Conservation (phyloP, 2,113 vertebrate species). For the Callospermophilus lateralis region DNA sequence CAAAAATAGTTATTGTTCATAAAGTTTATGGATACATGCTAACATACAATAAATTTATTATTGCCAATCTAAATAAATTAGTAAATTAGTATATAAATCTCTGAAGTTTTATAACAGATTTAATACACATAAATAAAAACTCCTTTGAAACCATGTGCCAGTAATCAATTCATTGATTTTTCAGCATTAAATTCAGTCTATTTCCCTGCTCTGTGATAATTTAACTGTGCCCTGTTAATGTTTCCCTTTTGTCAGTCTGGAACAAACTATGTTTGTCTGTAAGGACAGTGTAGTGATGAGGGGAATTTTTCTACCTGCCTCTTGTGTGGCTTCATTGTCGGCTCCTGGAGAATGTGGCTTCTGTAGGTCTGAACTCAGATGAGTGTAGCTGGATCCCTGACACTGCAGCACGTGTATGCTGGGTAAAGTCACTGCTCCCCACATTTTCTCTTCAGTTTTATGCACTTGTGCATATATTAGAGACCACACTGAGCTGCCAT, state of each 20-base stretch:
- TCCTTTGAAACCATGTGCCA: background rate
- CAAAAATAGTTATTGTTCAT: background rate
- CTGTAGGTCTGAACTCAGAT: background rate
- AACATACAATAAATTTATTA: background rate
- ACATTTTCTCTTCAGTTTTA: background rate
- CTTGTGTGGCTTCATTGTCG: background rate
- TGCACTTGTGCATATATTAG: fast-evolving
- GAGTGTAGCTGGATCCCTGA: no score
- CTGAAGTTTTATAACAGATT: background rate
- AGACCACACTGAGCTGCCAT: background rate
- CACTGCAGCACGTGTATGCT: background rate
- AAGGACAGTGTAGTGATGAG: background rate
- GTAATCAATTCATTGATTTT: background rate
- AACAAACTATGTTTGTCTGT: background rate
- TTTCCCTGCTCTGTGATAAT: background rate
- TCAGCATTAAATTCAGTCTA: background rate
- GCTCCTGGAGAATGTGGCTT: background rate
- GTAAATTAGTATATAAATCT: background rate
- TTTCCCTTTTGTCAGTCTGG: background rate
- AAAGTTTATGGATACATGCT: background rate
- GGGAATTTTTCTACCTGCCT: background rate
- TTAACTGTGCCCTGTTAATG: background rate
- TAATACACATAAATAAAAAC: background rate
- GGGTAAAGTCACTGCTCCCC: background rate
- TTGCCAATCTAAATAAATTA: background rate